Evolutionary conservation across 2,113 vertebrate genomes (phyloP).

Genomic region (Formicarius rufipectus): DNA sequence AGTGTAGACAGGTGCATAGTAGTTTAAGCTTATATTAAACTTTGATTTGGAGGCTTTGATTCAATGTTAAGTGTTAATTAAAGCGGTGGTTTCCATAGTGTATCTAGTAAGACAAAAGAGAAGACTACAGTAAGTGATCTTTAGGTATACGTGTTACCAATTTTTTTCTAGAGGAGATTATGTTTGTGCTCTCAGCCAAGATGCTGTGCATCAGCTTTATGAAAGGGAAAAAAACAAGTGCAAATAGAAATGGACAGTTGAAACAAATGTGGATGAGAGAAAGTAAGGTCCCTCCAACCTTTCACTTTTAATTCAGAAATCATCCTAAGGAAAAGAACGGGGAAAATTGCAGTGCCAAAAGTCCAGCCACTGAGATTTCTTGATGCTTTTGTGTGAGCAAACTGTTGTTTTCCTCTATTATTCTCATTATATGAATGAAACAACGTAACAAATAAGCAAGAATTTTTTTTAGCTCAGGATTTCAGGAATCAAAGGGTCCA

Average conservation of each 20-base stretch:
- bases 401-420: neutral
- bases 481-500: neutral
- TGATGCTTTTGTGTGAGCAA: neutral
- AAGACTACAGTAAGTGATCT: neutral
- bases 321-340: neutral
- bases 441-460: neutral
- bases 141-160: neutral
- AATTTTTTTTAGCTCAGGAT: neutral
- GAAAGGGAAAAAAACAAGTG: neutral
- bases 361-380: neutral
- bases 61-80: neutral
- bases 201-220: neutral
- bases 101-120: neutral
- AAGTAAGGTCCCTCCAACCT: neutral
- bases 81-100: neutral
- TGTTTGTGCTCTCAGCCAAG: neutral
- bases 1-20: neutral
- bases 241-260: neutral
- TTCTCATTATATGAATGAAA: neutral
- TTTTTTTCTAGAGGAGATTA: neutral
- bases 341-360: neutral
- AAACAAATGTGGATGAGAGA: neutral
- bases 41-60: neutral
- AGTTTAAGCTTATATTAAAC: neutral
- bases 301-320: neutral